Base-by-base conservation (phyloP, 92 coral and sea anemone species). In the Blastomussa wellsi region DNA sequence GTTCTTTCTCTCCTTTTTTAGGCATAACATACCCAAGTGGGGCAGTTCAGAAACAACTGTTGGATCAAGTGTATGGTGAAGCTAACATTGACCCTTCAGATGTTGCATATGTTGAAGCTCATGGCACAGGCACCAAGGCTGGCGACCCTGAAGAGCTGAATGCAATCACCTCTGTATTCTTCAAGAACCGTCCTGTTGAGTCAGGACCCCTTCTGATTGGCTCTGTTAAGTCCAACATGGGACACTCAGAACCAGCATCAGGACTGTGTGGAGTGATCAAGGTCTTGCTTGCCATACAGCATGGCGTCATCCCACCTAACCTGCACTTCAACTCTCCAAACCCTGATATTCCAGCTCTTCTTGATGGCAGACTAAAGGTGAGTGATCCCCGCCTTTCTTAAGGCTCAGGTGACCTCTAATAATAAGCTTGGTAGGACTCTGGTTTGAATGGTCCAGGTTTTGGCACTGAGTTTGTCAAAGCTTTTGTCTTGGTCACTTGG, bases 111-210 rank as follows among this genome's bases (percentile, higher is more conserved):
- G 78, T 94, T 12, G 98, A 94, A 62, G 98, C 95, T 24, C 98
- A 94, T 78, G 98, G 98, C 33, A 94, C 98, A 16, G 98, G 98
- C 17, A 94, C 98, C 53, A 94, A 94, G 75, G 95, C 95, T 78
- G 98, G 98, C 37, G 98, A 94, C 65, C 93, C 92, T 7, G 95
- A 92, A 67, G 98, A 94, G 78, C 91, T 90, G 55, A 92, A 90
- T 88, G 88, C 98, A 2, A 90, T 94, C 52, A 88, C 95, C 0
- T 87, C 84, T 60, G 90, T 92, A 16, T 92, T 92, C 77, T 92
- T 93, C 57, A 69, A 87, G 33, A 51, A 82, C 29, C 94, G 94
- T 60, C 72, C 90, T 5, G 75, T 80, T 0, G 86, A 74, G 5
- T 32, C 85, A 36, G 82, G 82, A 5, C 94, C 96, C n/a, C 88